Percentiles rank a stretch among this genome's conserved stretches.
These are phyloP conservation scores for Pangasius djambal DNA, from an alignment of 2,797 vertebrate species.

Conservation along the genomic window DNA sequence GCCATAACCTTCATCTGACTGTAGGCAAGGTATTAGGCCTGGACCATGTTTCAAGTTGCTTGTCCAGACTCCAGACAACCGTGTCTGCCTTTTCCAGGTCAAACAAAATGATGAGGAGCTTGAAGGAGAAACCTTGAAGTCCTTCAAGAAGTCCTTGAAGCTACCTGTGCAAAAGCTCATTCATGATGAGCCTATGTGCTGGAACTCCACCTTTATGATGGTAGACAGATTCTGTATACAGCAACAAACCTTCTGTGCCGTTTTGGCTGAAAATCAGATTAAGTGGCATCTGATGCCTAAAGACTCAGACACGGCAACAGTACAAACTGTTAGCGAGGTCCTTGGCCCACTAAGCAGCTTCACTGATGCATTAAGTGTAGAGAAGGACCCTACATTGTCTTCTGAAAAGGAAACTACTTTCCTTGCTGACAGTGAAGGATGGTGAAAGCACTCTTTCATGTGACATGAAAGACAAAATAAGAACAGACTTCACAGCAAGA, in stretches of 20 bases:
- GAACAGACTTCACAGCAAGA: neutral
- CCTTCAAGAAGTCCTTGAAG: neutral
- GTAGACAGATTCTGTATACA: conserved; percentile 40
- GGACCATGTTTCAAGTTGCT: neutral
- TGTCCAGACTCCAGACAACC: conserved; percentile 11
- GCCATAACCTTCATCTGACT: conserved; percentile 31
- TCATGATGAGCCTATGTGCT: conserved; percentile 14
- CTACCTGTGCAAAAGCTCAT: conserved; percentile 3
- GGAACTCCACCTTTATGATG: conserved; percentile 39
- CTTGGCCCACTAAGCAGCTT: conserved; percentile 39
- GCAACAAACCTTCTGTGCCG: conserved; percentile 36
- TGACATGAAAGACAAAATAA: neutral
- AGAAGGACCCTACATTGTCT: conserved; percentile 28
- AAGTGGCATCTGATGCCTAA: conserved; percentile 13
- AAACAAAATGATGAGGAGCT: neutral
- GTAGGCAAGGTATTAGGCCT: conserved; percentile 18
- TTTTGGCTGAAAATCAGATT: conserved; percentile 24
- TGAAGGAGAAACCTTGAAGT: neutral
- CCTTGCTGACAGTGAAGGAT: neutral
- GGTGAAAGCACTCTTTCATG: neutral
- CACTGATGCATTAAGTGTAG: conserved; percentile 41
- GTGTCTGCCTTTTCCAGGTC: neutral
- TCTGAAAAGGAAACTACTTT: neutral
- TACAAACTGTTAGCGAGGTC: conserved; percentile 38
- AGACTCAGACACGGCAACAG: conserved; percentile 33